Evolutionary conservation across 2,797 vertebrate species (phyloP).

Genomic region (Enteromius anoplus): DNA sequence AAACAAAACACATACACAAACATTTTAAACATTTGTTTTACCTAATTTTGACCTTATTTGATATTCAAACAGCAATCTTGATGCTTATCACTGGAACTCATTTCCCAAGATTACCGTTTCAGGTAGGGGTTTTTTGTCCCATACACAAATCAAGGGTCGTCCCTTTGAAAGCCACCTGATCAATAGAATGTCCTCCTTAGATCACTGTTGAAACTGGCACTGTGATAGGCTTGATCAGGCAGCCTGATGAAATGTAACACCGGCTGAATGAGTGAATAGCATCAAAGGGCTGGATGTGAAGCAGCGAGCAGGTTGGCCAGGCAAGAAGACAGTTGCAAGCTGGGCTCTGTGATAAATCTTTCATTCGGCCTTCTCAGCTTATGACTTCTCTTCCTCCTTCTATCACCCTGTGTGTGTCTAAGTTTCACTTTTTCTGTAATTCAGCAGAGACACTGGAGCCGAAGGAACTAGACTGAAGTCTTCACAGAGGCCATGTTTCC

Average conservation of each 20-base stretch:
- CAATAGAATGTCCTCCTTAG: conserved; percentile 53
- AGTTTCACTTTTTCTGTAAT: neutral
- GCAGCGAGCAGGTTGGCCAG: conserved; percentile 27
- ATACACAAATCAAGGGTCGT: conserved; percentile 23
- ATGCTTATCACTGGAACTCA: neutral
- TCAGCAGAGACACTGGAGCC: conserved; percentile 3
- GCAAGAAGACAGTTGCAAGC: conserved; percentile 31
- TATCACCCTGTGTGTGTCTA: neutral
- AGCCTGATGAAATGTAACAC: conserved; percentile 34
- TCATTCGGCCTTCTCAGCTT: conserved; percentile 1
- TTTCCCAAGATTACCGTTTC: neutral
- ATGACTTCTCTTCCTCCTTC: conserved; percentile 19
- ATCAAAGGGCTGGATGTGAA: conserved; percentile 33
- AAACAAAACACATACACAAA: neutral
- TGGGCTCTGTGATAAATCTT: conserved; percentile 43
- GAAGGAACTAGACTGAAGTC: neutral
- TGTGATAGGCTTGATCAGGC: conserved; percentile 36
- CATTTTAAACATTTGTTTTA: no score
- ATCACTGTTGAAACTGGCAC: conserved; percentile 37
- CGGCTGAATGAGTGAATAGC: conserved; percentile 43
- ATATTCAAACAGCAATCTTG: neutral
- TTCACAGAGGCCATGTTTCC: conserved; percentile 35
- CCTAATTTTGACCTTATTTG: neutral
- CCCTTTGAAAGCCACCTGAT: conserved; percentile 44
- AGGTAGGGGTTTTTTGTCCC: conserved; percentile 13